phyloP scores from a whole-genome alignment of 2,797 vertebrate genomes.

The Myripristis jacobus region DNA sequence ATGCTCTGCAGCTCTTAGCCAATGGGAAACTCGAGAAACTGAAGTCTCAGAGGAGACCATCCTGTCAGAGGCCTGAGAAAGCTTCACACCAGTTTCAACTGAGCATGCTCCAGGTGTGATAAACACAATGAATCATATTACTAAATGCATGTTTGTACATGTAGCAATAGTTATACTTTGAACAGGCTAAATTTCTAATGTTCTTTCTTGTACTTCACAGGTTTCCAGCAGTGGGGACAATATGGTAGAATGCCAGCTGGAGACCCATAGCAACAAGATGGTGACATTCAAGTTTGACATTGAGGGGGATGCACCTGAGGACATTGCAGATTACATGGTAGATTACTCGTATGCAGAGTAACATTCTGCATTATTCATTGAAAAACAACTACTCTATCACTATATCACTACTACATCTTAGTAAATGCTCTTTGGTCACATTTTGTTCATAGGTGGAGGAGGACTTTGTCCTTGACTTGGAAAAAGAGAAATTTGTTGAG shows the following conservation, averaged over 20 bases:
- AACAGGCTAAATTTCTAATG: background rate
- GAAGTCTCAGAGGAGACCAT: constrained; percentile 87
- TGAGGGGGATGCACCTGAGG: constrained; percentile 94
- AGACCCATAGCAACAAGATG: constrained; percentile 97
- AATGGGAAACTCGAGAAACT: constrained; percentile 89
- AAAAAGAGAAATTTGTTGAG: constrained; percentile 93
- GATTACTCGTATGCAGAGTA: constrained; percentile 26
- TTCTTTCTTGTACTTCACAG: constrained; percentile 67
- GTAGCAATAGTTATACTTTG: background rate
- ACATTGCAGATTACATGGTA: constrained; percentile 96
- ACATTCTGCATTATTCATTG: background rate
- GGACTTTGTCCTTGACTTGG: constrained; percentile 91
- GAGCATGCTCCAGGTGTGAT: constrained; percentile 90
- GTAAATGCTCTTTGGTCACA: constrained; percentile 12
- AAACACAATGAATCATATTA: background rate
- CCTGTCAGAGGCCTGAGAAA: constrained; percentile 88
- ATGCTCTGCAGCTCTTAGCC: constrained; percentile 71
- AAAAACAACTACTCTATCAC: background rate
- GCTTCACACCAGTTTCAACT: constrained; percentile 89
- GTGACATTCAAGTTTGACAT: constrained; percentile 97
- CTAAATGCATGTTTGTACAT: background rate
- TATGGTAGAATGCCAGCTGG: constrained; percentile 95
- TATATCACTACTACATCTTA: no score
- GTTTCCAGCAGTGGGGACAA: constrained; percentile 93
- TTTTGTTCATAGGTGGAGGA: constrained; percentile 88